These are phyloP conservation scores for Cryptops parisi DNA, from an alignment of 2,888 invertebrate species.

Conservation along the genomic window DNA sequence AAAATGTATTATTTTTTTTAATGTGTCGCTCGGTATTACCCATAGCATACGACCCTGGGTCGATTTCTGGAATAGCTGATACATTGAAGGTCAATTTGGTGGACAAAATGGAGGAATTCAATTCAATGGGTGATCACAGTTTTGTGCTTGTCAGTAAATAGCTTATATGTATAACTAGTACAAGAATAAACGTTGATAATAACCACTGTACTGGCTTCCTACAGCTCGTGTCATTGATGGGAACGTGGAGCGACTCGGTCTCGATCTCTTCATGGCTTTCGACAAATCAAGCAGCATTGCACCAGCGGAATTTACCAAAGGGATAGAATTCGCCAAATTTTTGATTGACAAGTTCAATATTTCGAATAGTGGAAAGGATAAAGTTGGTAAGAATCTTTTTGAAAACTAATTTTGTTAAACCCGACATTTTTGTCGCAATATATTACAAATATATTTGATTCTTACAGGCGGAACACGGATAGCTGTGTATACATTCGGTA, in stretches of 20 bases:
- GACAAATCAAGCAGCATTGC: conserved; percentile 12
- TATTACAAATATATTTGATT: too few species aligned
- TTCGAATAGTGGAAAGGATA: neutral
- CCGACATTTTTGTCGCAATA: neutral
- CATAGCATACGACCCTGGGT: conserved; percentile 3
- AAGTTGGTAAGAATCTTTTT: neutral
- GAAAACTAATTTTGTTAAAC: neutral
- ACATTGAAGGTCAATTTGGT: too few species aligned
- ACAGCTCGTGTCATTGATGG: neutral
- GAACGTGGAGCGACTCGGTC: conserved; percentile 1
- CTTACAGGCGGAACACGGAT: conserved; percentile 5
- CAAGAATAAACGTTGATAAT: too few species aligned
- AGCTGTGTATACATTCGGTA: conserved; percentile 1
- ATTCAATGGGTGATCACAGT: neutral
- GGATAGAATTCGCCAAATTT: conserved; percentile 7
- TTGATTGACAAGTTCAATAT: conserved; percentile 6
- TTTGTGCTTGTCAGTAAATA: neutral
- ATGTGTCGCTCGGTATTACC: too few species aligned
- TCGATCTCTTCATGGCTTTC: conserved; percentile 8
- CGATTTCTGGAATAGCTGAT: neutral
- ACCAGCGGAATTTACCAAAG: conserved; percentile 3
- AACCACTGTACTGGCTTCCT: too few species aligned
- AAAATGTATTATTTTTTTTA: too few species aligned
- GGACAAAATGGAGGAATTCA: neutral
- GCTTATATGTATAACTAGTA: too few species aligned